phyloP scores from a whole-genome alignment of 2,797 vertebrate genomes.

The Cirrhinus mrigala region DNA sequence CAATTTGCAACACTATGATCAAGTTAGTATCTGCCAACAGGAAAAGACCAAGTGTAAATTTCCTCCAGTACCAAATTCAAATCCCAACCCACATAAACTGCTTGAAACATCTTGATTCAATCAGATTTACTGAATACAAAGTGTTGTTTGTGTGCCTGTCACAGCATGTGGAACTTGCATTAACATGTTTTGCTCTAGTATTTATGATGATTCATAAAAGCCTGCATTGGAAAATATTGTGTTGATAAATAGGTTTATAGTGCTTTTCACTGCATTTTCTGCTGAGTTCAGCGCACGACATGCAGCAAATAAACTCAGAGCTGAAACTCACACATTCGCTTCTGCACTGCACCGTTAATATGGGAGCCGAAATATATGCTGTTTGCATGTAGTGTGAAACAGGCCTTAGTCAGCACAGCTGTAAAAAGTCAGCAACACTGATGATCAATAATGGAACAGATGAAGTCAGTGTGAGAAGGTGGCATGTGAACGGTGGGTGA shows the following conservation, averaged over 20 bases:
- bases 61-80: background rate
- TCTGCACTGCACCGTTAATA: background rate
- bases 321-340: background rate
- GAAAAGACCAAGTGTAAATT: background rate
- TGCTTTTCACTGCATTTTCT: background rate
- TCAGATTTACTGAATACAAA: slow-evolving; percentile 1
- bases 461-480: background rate
- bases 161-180: background rate
- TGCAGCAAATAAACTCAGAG: background rate
- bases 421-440: background rate
- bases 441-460: slow-evolving; percentile 2
- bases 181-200: background rate
- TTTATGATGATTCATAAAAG: slow-evolving; percentile 17
- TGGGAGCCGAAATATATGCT: background rate
- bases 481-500: background rate
- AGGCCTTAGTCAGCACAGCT: background rate
- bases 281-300: background rate
- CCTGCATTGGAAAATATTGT: background rate
- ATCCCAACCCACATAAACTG: background rate
- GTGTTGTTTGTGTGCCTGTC: background rate
- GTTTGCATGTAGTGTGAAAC: background rate
- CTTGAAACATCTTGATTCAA: background rate
- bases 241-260: background rate
- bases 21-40: background rate
- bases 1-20: background rate